phyloP scores from a whole-genome alignment of 2,888 invertebrate genomes.

The Autographa pulchrina region DNA sequence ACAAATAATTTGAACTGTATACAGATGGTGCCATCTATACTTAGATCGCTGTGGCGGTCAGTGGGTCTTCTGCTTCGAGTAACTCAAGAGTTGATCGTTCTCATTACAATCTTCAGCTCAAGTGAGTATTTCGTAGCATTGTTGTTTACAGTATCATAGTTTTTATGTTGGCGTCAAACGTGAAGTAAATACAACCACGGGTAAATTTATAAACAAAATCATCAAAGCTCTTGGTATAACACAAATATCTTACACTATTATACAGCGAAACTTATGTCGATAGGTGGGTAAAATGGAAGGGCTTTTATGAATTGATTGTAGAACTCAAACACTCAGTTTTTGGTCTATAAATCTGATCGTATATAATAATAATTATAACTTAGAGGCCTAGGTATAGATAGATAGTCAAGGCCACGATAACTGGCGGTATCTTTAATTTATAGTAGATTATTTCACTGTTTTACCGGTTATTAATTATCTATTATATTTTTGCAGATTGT shows the following conservation, averaged over 20 bases:
- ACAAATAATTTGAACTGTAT: slow-evolving; percentile 13
- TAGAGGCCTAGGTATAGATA: no score
- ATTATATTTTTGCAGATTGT: slow-evolving; percentile 56
- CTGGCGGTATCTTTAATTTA: no score
- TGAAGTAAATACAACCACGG: no score
- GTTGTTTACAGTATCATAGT: no score
- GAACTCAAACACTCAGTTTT: neutral
- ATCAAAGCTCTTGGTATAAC: no score
- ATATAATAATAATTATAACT: no score
- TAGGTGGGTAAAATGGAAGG: no score
- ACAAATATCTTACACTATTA: no score
- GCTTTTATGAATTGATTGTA: neutral
- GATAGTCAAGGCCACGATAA: no score
- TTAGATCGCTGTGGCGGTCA: slow-evolving; percentile 73
- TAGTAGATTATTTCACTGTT: neutral
- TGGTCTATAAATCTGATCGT: neutral
- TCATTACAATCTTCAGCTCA: slow-evolving; percentile 68
- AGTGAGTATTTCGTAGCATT: slow-evolving; percentile 63
- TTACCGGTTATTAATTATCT: neutral
- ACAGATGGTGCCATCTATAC: slow-evolving; percentile 75
- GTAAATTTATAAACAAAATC: no score
- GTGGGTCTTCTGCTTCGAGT: slow-evolving; percentile 64
- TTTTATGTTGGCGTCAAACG: no score
- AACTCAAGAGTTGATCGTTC: slow-evolving; percentile 67
- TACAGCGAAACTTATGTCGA: neutral